Evolutionary conservation across 2,797 vertebrate genomes (phyloP).

Genomic region (Cuculus canorus): DNA sequence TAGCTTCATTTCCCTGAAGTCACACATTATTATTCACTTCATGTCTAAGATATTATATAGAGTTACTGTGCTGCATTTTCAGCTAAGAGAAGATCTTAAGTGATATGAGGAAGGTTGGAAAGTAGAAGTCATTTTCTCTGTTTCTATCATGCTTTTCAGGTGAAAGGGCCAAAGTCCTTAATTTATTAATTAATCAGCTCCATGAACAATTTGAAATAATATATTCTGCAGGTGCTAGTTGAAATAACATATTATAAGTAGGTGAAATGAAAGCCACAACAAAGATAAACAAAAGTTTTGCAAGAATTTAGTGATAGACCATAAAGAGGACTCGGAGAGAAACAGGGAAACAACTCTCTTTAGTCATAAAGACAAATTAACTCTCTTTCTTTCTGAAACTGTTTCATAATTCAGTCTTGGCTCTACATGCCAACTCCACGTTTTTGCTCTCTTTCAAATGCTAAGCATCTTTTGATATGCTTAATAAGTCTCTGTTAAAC

Average conservation of each 20-base stretch:
- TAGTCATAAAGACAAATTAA: background rate
- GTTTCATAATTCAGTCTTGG: background rate
- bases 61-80: background rate
- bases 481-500: background rate
- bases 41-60: background rate
- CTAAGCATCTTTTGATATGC: background rate
- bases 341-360: background rate
- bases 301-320: background rate
- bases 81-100: background rate
- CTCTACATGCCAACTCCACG: background rate
- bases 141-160: background rate
- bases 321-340: background rate
- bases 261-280: background rate
- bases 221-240: background rate
- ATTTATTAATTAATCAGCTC: background rate
- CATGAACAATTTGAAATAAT: background rate
- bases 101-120: background rate
- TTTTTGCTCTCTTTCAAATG: background rate
- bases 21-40: background rate
- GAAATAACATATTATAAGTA: background rate
- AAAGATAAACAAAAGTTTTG: background rate
- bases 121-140: background rate
- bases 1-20: background rate
- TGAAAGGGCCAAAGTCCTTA: background rate
- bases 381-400: background rate